These are phyloP conservation scores for Nomia melanderi DNA, from an alignment of 1,140 invertebrate genomes.

Conservation along the genomic window DNA sequence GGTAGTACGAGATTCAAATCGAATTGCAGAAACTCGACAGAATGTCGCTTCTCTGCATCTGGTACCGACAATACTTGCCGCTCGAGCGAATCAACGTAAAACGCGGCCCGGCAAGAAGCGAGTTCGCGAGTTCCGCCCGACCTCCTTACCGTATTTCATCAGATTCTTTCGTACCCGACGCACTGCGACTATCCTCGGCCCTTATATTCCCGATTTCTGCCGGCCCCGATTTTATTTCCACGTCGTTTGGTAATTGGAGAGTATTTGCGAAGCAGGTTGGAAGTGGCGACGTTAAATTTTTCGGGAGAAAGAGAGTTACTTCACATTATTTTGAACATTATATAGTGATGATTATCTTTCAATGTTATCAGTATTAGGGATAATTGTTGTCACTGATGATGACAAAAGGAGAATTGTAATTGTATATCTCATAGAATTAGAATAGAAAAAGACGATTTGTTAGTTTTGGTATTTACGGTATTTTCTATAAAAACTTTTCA, in stretches of 20 bases:
- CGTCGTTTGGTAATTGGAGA: background rate
- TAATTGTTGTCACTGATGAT: too few relatives aligned
- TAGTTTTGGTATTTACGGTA: too few relatives aligned
- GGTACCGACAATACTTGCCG: constrained; percentile 54
- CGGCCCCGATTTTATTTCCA: background rate
- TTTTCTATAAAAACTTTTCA: too few relatives aligned
- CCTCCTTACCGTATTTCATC: constrained; percentile 61
- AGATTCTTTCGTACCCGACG: constrained; percentile 44
- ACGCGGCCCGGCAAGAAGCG: constrained; percentile 51
- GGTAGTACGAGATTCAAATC: constrained; percentile 54
- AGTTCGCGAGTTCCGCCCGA: constrained; percentile 58
- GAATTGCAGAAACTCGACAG: constrained; percentile 53
- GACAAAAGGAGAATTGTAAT: too few relatives aligned
- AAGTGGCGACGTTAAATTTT: too few relatives aligned
- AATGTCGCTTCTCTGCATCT: constrained; percentile 58
- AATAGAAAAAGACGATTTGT: too few relatives aligned
- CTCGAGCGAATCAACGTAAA: constrained; percentile 57
- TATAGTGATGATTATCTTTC: too few relatives aligned
- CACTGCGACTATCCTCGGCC: background rate
- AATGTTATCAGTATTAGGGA: too few relatives aligned
- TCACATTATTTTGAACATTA: too few relatives aligned
- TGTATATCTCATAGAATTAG: too few relatives aligned
- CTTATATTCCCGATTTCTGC: background rate
- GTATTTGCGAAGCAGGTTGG: too few relatives aligned
- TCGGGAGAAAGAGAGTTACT: too few relatives aligned